Conservation (phyloP, 1,140 invertebrate species). For the Saccostrea cuccullata region DNA sequence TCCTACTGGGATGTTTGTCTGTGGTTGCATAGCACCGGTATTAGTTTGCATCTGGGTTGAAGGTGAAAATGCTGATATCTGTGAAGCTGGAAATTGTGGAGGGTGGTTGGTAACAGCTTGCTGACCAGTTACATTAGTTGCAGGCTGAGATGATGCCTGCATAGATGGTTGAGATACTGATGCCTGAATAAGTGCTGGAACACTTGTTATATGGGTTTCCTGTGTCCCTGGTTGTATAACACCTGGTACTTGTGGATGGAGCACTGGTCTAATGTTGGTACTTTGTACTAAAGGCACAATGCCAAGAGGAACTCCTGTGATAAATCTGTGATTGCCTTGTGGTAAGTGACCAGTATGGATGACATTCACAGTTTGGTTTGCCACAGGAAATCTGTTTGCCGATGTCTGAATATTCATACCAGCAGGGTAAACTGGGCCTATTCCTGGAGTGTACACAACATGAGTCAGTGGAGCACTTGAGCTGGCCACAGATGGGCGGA, state of each 20-base stretch:
- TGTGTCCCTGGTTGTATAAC: not conserved
- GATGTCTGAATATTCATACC: not conserved
- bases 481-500: not conserved
- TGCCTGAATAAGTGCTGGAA: not conserved
- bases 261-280: not conserved
- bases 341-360: not conserved
- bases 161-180: not conserved
- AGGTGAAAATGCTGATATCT: not conserved
- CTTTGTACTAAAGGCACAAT: conserved; percentile 9
- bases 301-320: not conserved
- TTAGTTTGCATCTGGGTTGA: not conserved
- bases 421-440: not conserved
- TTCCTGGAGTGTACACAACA: not conserved
- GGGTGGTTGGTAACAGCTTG: not conserved
- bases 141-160: not conserved
- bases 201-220: not conserved
- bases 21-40: not conserved
- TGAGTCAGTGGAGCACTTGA: not conserved
- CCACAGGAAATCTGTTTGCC: not conserved
- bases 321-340: not conserved
- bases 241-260: not conserved
- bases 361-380: not conserved
- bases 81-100: not conserved
- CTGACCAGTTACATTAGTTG: not conserved
- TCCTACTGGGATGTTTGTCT: not conserved